Evolutionary conservation across 2,113 vertebrate species (phyloP), one percentile per base, ranked within the genome.

Genomic region (Forbesichthys agassizii): DNA sequence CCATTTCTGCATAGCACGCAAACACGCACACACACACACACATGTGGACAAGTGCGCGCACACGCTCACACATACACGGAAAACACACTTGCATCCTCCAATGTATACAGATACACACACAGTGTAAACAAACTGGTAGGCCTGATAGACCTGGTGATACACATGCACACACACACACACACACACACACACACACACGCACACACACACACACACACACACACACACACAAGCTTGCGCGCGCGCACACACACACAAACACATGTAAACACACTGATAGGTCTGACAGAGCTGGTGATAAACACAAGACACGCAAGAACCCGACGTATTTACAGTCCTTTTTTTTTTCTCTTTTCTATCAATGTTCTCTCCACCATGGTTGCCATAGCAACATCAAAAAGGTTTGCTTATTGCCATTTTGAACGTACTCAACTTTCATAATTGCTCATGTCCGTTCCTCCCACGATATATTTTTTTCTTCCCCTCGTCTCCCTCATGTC

Each of bases 401-500:
- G 56, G 51, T 78, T 84, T 73, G 71, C 81, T 82, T 66, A 80
- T 77, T 46, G 36, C 56, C 66, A 68, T 65, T 79, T 81, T 70
- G 3, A 48, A 18, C 27, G 3, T 11, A 11, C 63, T 68, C 55
- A 61, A 73, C 48, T 61, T 67, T 68, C 52, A 78, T 71, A 67
- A 78, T 69, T 57, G 58, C 58, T 55, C n/a, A 59, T 59, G 42
- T 61, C 60, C 47, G 36, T 48, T 18, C 11, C 42, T 64, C 62
- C 16, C 14, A 14, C 11, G 18, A 12, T 16, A 4, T 48, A 61
- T 63, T 63, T 48, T 62, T 46, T 63, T n/a, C 48, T 18, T 20
- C 20, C 48, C 51, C 62, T 36, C 36, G n/a, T 5, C 47, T 12
- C 47, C 5, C 36, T 6, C 36, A 5, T 42, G 36, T 42, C 36